These are phyloP conservation scores for Hyles vespertilio DNA, from an alignment of 1,140 invertebrate species.

Conservation along the genomic window DNA sequence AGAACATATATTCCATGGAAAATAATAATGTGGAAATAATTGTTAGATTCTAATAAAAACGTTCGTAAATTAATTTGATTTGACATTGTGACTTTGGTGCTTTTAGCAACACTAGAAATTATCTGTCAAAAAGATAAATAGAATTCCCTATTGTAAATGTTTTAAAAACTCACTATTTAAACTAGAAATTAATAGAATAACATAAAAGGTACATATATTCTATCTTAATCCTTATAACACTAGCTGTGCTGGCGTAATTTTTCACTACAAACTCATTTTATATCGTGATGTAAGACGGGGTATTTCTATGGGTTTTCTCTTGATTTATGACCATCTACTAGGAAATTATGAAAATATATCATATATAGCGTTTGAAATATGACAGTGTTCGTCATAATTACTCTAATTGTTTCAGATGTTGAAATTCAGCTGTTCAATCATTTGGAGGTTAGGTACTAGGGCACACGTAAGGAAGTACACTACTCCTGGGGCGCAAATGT, in stretches of 20 bases:
- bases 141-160: constrained; percentile 29
- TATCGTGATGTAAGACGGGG: constrained; percentile 63
- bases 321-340: background rate
- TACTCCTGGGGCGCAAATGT: constrained; percentile 44
- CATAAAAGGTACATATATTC: constrained; percentile 16
- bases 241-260: background rate
- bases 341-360: no score
- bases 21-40: no score
- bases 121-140: constrained; percentile 27
- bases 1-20: no score
- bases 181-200: constrained; percentile 10
- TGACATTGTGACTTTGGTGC: no score
- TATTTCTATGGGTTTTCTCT: constrained; percentile 16
- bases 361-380: no score
- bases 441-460: constrained; percentile 71
- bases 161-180: constrained; percentile 23
- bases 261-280: constrained; percentile 8
- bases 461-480: constrained; percentile 53
- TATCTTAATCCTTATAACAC: no score
- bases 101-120: constrained; percentile 9
- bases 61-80: no score
- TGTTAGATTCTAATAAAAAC: no score
- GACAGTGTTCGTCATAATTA: background rate
- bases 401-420: constrained; percentile 57
- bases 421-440: constrained; percentile 60